These are phyloP conservation scores for Myrmecophaga tridactyla DNA, from an alignment of 2,113 vertebrate genomes.

Conservation along the genomic window DNA sequence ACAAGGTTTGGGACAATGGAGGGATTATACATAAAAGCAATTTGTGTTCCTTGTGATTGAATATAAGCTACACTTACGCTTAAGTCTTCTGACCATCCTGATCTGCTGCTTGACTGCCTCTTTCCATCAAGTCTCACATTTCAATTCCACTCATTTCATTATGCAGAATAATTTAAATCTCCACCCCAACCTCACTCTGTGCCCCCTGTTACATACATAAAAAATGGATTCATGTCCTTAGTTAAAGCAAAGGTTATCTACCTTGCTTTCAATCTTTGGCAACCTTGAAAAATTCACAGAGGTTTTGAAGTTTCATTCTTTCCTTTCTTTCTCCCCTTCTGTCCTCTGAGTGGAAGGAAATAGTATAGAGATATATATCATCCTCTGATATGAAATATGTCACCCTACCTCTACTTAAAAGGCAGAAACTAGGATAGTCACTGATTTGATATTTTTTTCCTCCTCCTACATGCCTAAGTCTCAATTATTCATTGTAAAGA, in stretches of 20 bases:
- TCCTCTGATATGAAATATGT: conserved; percentile 12
- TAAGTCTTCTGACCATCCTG: neutral
- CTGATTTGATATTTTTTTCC: conserved; percentile 45
- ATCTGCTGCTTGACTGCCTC: neutral
- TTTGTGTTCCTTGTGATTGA: neutral
- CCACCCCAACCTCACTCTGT: neutral
- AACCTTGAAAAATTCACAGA: neutral
- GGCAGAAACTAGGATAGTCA: conserved; percentile 1
- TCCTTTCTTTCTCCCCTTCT: neutral
- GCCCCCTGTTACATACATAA: neutral
- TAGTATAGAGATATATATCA: neutral
- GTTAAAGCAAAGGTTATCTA: neutral
- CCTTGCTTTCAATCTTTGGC: neutral
- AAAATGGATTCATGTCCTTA: neutral
- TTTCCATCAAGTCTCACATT: neutral
- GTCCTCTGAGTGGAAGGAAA: neutral
- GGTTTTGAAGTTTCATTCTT: neutral
- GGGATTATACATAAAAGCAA: neutral
- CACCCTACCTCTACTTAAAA: neutral
- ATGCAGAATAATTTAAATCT: neutral
- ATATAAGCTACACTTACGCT: neutral
- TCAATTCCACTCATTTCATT: neutral
- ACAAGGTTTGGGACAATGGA: neutral
- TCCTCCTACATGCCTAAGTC: neutral
- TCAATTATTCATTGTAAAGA: conserved; percentile 47